These are phyloP conservation scores for Hormaphis cornu DNA, from an alignment of 1,140 invertebrate species.

Conservation along the genomic window DNA sequence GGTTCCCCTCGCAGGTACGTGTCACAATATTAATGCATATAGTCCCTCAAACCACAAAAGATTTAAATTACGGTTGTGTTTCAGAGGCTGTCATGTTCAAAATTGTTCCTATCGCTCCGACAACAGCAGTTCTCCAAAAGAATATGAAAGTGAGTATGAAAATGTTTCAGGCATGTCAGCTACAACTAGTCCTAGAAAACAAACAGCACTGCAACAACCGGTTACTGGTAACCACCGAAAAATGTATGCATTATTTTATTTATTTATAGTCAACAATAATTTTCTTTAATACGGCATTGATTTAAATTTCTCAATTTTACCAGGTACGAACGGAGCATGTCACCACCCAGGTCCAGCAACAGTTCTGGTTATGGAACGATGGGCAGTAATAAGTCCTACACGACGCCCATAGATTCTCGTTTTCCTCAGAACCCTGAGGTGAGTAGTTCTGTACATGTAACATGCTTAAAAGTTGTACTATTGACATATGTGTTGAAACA, in stretches of 20 bases:
- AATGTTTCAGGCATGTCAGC: conserved; percentile 49
- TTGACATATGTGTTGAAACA: conserved; percentile 28
- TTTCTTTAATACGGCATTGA: background rate
- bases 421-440: conserved; percentile 46
- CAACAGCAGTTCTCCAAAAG: conserved; percentile 38
- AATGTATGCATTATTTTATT: conserved; percentile 39
- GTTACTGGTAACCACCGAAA: conserved; percentile 51
- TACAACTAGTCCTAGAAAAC: conserved; percentile 37
- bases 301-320: background rate
- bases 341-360: conserved; percentile 69
- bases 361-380: conserved; percentile 78
- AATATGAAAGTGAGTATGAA: conserved; percentile 61
- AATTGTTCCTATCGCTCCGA: conserved; percentile 57
- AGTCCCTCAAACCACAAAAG: background rate
- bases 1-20: conserved; percentile 53
- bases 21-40: background rate
- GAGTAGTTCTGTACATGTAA: conserved; percentile 24
- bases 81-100: conserved; percentile 57
- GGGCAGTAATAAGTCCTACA: conserved; percentile 59
- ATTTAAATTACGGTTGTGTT: conserved; percentile 33
- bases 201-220: conserved; percentile 45
- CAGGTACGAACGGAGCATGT: conserved; percentile 61
- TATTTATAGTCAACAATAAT: background rate
- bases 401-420: conserved; percentile 45
- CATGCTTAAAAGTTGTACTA: background rate